phyloP scores from a whole-genome alignment of 2,113 vertebrate genomes.

The Lampris megalopsis region DNA sequence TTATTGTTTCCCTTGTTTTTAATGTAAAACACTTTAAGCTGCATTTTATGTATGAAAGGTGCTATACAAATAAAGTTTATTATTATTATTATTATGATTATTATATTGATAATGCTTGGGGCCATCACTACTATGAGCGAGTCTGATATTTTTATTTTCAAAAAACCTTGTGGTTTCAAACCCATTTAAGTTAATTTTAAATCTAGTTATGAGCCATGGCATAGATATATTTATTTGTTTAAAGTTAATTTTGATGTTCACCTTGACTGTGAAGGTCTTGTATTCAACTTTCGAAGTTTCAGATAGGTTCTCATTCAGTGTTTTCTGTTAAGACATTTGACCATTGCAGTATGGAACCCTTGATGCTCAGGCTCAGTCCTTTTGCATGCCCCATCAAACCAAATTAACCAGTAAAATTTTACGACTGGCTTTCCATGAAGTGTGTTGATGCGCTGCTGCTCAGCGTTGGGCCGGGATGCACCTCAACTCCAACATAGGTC shows the following conservation, averaged over 20 bases:
- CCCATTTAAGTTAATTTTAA: too few relatives aligned
- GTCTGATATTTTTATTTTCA: too few relatives aligned
- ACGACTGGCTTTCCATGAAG: slow-evolving; percentile 10
- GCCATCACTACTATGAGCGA: too few relatives aligned
- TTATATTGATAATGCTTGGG: too few relatives aligned
- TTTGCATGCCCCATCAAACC: slow-evolving; percentile 20
- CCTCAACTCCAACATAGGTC: not conserved
- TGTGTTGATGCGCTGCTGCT: slow-evolving; percentile 12
- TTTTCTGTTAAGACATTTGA: slow-evolving; percentile 5
- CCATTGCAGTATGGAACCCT: not conserved
- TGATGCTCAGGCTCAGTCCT: slow-evolving; percentile 5
- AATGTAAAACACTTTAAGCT: too few relatives aligned
- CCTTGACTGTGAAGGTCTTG: slow-evolving; percentile 5
- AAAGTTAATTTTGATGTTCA: not conserved
- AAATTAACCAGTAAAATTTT: slow-evolving; percentile 25
- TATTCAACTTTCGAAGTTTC: slow-evolving; percentile 16
- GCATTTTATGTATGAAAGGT: too few relatives aligned
- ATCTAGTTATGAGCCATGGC: not conserved
- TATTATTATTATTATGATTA: too few relatives aligned
- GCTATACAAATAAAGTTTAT: too few relatives aligned
- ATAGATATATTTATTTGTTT: not conserved
- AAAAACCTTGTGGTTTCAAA: too few relatives aligned
- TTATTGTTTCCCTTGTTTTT: too few relatives aligned
- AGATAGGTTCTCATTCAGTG: slow-evolving; percentile 8
- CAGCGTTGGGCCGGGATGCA: not conserved